Base-by-base conservation (phyloP, 2,888 invertebrate species). In the Branchipolynoe longqiensis region DNA sequence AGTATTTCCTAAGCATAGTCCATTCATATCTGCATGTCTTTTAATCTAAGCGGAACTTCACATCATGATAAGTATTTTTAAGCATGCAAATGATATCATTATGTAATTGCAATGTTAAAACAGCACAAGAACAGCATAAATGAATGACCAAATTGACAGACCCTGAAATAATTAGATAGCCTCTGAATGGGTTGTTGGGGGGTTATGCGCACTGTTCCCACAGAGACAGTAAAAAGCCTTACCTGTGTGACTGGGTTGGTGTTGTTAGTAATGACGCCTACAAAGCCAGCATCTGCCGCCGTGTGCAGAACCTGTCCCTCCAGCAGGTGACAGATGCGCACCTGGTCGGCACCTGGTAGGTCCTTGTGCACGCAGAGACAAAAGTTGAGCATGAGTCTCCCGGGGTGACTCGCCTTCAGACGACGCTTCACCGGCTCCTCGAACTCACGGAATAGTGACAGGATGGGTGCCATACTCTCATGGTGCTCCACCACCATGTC, bases 291-390 rank as follows among this genome's bases (percentile, higher is more conserved):
- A 12, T 69, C 28, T 36, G 40, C 40, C 36, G 86, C 87, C 33
- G 84, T 84, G 31, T 69, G 33, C 36, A 87, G 81, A 12, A 86
- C 85, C 25, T 82, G 62, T 14, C 82, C 87, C 58, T 87, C 87
- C 31, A 87, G 84, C 22, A 87, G 82, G 62, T 87, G 87, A 69
- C 87, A 87, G 8, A 87, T 85, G 58, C 82, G 28, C 22, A 87
- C 87, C 83, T 87, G 87, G 25, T 87, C 87, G 33, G 82, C 85
- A 54, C 84, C 86, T 14, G 85, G 87, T 33, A 87, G 74, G 56
- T 87, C 86, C 58, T 86, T 85, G 69, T 87, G 84, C n/a, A 87
- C 87, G 73, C 85, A 87, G n/a, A 87, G 83, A 69, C 87, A 87
- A 56, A 73, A 87, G 64, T 87, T 87, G 48, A 83, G 86, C 56